These are phyloP conservation scores for Podabrus alpinus DNA, from an alignment of 2,888 invertebrate species.

Conservation along the genomic window DNA sequence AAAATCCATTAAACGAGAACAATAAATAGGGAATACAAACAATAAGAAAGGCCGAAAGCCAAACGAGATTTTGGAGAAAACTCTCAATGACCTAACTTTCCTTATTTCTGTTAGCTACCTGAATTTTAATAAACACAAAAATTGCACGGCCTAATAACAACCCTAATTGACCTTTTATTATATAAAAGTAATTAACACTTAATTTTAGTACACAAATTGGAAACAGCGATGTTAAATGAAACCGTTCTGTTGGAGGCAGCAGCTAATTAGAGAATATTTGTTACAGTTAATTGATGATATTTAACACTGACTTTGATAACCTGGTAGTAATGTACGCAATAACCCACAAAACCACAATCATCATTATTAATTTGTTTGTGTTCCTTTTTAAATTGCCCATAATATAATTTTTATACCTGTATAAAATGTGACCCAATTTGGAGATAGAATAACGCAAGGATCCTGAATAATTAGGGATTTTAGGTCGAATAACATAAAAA, in stretches of 20 bases:
- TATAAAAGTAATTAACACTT: not conserved
- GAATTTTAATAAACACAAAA: not conserved
- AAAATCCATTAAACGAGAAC: not conserved
- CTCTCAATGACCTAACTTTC: not conserved
- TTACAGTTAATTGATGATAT: constrained; percentile 11
- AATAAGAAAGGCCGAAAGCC: not conserved
- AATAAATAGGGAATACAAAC: not conserved
- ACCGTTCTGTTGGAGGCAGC: not conserved
- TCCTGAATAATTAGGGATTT: no score
- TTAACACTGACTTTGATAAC: not conserved
- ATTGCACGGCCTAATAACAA: not conserved
- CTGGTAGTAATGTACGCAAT: not conserved
- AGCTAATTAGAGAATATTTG: constrained; percentile 6
- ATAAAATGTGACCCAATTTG: not conserved
- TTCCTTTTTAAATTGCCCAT: not conserved
- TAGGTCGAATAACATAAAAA: no score
- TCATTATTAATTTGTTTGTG: not conserved
- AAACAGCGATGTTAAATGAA: constrained; percentile 1
- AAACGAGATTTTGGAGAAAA: not conserved
- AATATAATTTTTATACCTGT: not conserved
- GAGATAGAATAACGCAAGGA: not conserved
- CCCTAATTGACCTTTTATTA: not conserved
- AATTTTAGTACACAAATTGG: not conserved
- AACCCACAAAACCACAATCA: not conserved
- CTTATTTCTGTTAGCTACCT: not conserved